Conservation (phyloP, 2,797 vertebrate genomes). For the Xiphorhynchus erythropygius region DNA sequence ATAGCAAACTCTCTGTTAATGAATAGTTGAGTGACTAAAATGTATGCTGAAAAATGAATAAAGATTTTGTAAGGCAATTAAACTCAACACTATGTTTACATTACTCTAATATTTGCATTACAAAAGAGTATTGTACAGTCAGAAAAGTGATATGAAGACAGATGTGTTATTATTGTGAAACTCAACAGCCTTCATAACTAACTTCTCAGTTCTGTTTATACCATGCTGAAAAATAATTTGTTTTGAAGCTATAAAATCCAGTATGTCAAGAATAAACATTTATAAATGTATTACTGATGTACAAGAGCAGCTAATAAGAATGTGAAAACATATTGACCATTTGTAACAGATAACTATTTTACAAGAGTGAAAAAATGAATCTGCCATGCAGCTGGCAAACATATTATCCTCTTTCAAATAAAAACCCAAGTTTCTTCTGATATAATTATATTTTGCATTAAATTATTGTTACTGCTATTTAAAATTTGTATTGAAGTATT, state of each 20-base stretch:
- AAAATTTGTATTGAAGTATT: background rate
- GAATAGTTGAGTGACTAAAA: slow-evolving; percentile 40
- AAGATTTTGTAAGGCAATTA: slow-evolving; percentile 23
- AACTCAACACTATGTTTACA: background rate
- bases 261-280: slow-evolving; percentile 40
- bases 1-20: slow-evolving; percentile 40
- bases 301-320: slow-evolving; percentile 7
- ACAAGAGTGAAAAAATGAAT: background rate
- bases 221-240: slow-evolving; percentile 17
- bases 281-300: slow-evolving; percentile 17
- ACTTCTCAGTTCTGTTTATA: background rate
- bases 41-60: slow-evolving; percentile 19
- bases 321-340: background rate
- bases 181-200: slow-evolving; percentile 3
- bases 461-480: background rate
- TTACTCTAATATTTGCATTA: background rate
- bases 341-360: background rate
- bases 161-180: slow-evolving; percentile 18
- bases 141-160: background rate
- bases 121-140: background rate
- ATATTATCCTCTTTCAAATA: background rate
- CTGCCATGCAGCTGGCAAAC: background rate
- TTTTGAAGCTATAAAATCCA: background rate
- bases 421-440: background rate
- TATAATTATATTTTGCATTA: background rate